Conservation (phyloP, 2,888 invertebrate genomes). For the Ptychoptera contaminata region DNA sequence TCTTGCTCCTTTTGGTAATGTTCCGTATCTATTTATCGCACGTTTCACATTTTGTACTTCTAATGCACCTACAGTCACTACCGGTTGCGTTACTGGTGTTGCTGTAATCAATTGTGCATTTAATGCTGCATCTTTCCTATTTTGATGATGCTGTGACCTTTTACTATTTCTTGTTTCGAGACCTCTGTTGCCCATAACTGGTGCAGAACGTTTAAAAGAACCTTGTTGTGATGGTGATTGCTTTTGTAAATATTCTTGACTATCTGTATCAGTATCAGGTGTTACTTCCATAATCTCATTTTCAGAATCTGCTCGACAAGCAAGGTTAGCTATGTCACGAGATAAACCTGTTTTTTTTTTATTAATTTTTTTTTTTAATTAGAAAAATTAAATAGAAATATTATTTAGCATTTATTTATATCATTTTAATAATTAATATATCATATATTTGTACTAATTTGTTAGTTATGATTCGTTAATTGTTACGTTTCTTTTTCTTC, state of each 20-base stretch:
- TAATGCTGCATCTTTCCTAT: slow-evolving; percentile 37
- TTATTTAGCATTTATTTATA: not conserved
- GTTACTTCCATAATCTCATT: slow-evolving; percentile 53
- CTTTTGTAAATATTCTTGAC: slow-evolving; percentile 31
- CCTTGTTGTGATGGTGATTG: slow-evolving; percentile 34
- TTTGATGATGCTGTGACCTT: slow-evolving; percentile 24
- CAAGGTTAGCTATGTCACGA: slow-evolving; percentile 26
- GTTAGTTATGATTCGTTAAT: no score
- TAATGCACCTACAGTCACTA: slow-evolving; percentile 75
- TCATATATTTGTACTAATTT: no score
- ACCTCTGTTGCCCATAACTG: slow-evolving; percentile 43
- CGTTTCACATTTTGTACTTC: slow-evolving; percentile 92
- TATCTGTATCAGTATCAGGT: slow-evolving; percentile 53
- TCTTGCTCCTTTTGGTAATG: slow-evolving; percentile 88
- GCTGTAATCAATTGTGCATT: slow-evolving; percentile 28
- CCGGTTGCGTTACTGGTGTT: slow-evolving; percentile 18
- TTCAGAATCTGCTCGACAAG: slow-evolving; percentile 44
- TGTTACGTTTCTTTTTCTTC: no score
- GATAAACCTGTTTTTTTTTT: slow-evolving; percentile 24
- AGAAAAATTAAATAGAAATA: slow-evolving; percentile 5
- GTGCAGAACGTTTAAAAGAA: slow-evolving; percentile 39
- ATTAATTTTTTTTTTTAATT: slow-evolving; percentile 16
- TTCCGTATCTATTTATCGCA: slow-evolving; percentile 90
- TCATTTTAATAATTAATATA: no score
- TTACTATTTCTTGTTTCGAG: slow-evolving; percentile 47